Percentiles rank a stretch among this genome's conserved stretches.
phyloP scores from a whole-genome alignment of 2,888 invertebrate species.

The Eurytoma californica region DNA sequence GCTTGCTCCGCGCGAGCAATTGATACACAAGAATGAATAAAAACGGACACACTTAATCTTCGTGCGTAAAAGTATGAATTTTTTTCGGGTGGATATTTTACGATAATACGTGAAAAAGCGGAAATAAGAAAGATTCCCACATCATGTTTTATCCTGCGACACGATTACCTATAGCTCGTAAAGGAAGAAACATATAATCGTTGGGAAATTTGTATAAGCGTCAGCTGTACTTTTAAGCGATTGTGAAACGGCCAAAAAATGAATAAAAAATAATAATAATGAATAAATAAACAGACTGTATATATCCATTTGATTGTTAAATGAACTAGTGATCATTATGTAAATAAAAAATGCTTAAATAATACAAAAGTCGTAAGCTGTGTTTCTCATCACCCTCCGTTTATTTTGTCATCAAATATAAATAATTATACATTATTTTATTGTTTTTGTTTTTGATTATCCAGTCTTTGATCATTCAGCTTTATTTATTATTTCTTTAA shows the following conservation, averaged over 20 bases:
- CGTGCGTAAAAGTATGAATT: slow-evolving; percentile 19
- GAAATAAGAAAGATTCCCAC: background rate
- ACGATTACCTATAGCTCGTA: slow-evolving; percentile 14
- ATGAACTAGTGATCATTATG: slow-evolving; percentile 70
- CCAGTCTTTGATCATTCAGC: too few species aligned
- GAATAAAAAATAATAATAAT: slow-evolving; percentile 35
- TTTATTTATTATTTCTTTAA: slow-evolving; percentile 10
- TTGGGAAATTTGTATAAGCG: slow-evolving; percentile 59
- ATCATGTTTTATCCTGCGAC: slow-evolving; percentile 27
- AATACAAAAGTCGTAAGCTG: slow-evolving; percentile 29
- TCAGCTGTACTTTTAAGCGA: slow-evolving; percentile 64
- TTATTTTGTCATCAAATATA: background rate
- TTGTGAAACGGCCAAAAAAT: slow-evolving; percentile 66
- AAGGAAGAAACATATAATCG: slow-evolving; percentile 47
- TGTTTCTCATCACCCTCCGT: slow-evolving; percentile 4
- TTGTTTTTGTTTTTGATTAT: background rate
- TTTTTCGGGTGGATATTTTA: slow-evolving; percentile 41
- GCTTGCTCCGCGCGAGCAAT: background rate
- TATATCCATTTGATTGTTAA: slow-evolving; percentile 71
- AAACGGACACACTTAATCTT: slow-evolving; percentile 51
- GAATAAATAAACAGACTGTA: slow-evolving; percentile 66
- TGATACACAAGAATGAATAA: slow-evolving; percentile 20
- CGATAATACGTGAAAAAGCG: background rate
- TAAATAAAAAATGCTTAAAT: slow-evolving; percentile 71
- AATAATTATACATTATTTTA: background rate